phyloP scores from a whole-genome alignment of 2,888 invertebrate genomes.

The Salticus scenicus region DNA sequence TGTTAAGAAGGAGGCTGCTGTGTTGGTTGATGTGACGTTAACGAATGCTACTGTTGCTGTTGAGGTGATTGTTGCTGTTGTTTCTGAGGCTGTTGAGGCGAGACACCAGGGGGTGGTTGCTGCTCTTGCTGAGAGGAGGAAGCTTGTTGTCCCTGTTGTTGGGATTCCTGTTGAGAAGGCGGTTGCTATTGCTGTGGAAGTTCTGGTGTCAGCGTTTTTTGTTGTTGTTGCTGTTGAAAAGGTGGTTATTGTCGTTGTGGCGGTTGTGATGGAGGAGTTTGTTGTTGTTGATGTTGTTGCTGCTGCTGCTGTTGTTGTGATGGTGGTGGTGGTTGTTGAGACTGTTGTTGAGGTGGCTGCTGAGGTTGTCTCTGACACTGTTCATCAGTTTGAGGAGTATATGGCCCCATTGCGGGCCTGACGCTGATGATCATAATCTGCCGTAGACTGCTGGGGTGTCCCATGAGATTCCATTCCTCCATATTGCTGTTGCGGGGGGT shows the following conservation, averaged over 20 bases:
- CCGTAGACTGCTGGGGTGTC: constrained; percentile 36
- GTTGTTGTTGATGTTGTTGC: too few species aligned
- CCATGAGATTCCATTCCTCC: constrained; percentile 21
- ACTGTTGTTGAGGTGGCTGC: neutral
- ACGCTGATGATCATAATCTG: constrained; percentile 36
- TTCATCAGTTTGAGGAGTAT: constrained; percentile 8
- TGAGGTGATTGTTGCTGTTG: neutral
- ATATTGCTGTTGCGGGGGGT: too few species aligned
- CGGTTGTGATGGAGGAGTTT: too few species aligned
- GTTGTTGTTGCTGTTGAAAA: neutral
- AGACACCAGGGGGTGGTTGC: neutral
- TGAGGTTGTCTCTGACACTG: constrained; percentile 25
- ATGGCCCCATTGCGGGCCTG: constrained; percentile 41
- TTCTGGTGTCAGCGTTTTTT: neutral
- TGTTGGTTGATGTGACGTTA: neutral
- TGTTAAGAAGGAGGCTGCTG: neutral
- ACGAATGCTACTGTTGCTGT: neutral
- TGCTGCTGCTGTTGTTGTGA: too few species aligned
- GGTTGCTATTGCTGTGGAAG: constrained; percentile 17
- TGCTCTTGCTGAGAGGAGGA: constrained; percentile 3
- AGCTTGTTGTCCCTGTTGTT: constrained; percentile 25
- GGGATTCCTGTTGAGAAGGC: constrained; percentile 13
- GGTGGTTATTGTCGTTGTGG: constrained; percentile 32
- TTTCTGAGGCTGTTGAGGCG: neutral
- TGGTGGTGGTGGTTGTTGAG: neutral